Percentiles rank a stretch among this genome's conserved stretches.
Evolutionary conservation across 2,888 invertebrate genomes (phyloP).

Genomic region (Lypha dubia): DNA sequence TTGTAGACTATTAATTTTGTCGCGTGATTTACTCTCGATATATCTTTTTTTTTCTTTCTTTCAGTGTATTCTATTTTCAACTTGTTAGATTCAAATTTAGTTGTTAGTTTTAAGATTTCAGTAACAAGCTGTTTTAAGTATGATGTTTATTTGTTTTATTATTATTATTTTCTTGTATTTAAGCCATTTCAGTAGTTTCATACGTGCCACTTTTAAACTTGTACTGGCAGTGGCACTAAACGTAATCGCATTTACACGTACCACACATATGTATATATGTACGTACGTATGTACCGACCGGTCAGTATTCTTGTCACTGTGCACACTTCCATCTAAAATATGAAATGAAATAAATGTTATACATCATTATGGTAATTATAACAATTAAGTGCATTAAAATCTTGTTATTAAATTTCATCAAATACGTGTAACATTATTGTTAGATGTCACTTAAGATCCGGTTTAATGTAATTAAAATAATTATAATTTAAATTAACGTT

Average conservation of each 20-base stretch:
- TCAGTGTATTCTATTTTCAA: conserved; percentile 37
- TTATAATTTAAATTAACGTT: conserved; percentile 68
- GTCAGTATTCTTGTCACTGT: conserved; percentile 8
- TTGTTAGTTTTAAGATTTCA: conserved; percentile 18
- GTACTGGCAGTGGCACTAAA: background rate
- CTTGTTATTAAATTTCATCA: conserved; percentile 72
- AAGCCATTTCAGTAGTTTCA: conserved; percentile 51
- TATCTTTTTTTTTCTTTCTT: conserved; percentile 10
- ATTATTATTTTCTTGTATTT: conserved; percentile 19
- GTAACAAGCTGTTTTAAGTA: conserved; percentile 17
- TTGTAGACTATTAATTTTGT: no score
- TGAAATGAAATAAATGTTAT: conserved; percentile 56
- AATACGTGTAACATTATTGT: conserved; percentile 54
- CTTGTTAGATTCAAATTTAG: conserved; percentile 26
- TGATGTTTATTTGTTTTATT: conserved; percentile 1
- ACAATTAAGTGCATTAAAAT: conserved; percentile 69
- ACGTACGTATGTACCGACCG: background rate
- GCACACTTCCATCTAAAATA: conserved; percentile 33
- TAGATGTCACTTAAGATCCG: conserved; percentile 68
- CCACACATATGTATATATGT: no score
- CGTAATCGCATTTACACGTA: conserved; percentile 34
- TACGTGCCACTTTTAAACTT: conserved; percentile 56
- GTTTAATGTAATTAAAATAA: conserved; percentile 72
- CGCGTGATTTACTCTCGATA: no score
- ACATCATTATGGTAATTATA: conserved; percentile 72